Percentiles rank a stretch among this genome's conserved stretches.
Evolutionary conservation across 2,888 invertebrate species (phyloP).

Genomic region (Drosophila tripunctata): DNA sequence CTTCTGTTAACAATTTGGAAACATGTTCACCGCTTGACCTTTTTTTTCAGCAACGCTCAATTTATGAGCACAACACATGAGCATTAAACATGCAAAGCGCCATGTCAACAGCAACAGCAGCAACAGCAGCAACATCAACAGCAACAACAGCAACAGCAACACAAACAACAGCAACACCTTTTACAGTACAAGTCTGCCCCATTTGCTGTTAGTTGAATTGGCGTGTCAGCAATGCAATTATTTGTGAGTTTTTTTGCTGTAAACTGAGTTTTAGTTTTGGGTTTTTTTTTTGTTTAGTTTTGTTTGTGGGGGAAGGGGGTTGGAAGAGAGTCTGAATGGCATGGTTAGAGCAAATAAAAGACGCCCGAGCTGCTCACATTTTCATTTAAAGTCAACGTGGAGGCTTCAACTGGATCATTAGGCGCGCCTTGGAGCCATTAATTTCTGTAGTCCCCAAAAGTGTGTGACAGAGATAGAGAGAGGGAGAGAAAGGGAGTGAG

Average conservation of each 20-base stretch:
- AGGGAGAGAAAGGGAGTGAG: not conserved
- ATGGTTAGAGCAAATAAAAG: conserved; percentile 70
- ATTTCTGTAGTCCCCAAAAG: conserved; percentile 66
- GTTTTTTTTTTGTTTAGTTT: too few relatives aligned
- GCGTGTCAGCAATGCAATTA: conserved; percentile 75
- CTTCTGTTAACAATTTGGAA: conserved; percentile 56
- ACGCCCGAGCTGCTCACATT: conserved; percentile 63
- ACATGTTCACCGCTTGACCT: conserved; percentile 69
- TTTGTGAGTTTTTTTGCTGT: conserved; percentile 50
- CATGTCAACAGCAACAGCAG: conserved; percentile 55
- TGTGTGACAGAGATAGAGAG: conserved; percentile 61
- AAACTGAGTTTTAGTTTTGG: conserved; percentile 1
- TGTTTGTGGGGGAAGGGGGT: too few relatives aligned
- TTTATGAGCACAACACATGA: conserved; percentile 63
- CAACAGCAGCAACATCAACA: conserved; percentile 24
- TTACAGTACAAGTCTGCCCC: not conserved
- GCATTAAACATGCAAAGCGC: conserved; percentile 64
- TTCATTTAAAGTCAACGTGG: conserved; percentile 60
- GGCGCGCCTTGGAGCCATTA: conserved; percentile 71
- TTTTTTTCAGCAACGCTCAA: conserved; percentile 51
- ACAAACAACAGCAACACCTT: conserved; percentile 1
- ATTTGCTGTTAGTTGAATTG: conserved; percentile 22
- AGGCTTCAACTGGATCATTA: conserved; percentile 65
- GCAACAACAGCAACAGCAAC: conserved; percentile 32
- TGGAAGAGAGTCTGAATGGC: conserved; percentile 41